These are phyloP conservation scores for Anser cygnoides DNA, from an alignment of 2,113 vertebrate species.

Conservation along the genomic window DNA sequence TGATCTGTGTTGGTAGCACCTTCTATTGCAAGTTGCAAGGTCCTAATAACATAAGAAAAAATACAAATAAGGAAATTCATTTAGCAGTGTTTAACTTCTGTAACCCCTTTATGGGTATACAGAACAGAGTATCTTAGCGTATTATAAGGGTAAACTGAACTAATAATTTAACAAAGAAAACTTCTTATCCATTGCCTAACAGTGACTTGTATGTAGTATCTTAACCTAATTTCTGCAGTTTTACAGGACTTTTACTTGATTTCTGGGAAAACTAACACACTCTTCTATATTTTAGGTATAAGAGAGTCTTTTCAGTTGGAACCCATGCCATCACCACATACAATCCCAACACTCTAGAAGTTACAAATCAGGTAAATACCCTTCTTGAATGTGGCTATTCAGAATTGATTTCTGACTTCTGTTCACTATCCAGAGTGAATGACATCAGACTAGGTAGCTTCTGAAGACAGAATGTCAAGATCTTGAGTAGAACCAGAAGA, in stretches of 20 bases:
- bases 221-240: neutral
- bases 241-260: neutral
- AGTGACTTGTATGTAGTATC: neutral
- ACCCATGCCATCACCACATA: constrained; percentile 97
- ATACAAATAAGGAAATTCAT: neutral
- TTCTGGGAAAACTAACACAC: constrained; percentile 11
- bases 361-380: constrained; percentile 95
- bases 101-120: neutral
- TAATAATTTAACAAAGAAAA: neutral
- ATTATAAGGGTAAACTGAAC: neutral
- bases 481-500: neutral
- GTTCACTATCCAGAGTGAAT: neutral
- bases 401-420: neutral
- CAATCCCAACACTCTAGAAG: constrained; percentile 96
- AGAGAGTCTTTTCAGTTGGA: constrained; percentile 96
- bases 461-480: too few relatives aligned
- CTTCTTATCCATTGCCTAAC: neutral
- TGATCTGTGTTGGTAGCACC: neutral
- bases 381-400: neutral
- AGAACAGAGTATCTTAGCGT: neutral
- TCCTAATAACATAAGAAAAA: neutral
- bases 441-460: too few relatives aligned
- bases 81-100: neutral
- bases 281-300: constrained; percentile 83
- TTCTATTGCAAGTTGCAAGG: neutral